Base-by-base conservation (phyloP, 2,888 invertebrate genomes). In the Priocnemis perturbator region DNA sequence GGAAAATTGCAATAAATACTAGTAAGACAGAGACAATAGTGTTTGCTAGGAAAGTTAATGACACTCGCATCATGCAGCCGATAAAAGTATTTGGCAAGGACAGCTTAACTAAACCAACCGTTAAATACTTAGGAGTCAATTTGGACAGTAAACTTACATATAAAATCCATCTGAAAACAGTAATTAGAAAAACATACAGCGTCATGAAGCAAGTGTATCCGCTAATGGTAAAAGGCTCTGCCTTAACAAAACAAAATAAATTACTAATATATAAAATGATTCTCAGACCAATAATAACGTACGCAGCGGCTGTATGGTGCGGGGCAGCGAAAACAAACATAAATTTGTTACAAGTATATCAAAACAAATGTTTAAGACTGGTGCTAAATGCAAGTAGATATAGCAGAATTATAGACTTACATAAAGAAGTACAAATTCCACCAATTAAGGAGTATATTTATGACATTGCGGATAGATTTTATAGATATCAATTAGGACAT, bases 341-440 rank as follows among this genome's bases (percentile, higher is more conserved):
- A 0, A 58, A 52, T 23, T 14, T 44, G 1, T 9, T 67, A 17
- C 67, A 67, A 19, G 26, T 56, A 0, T 50, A 52, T 15, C 67
- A 67, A 52, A 67, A 67, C n/a, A 67, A 67, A 3, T 61, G 57
- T n/a, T 23, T 67, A 0, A 57, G 67, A 45, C 21, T 69, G 19
- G 64, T 71, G n/a, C n/a, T 64, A 15, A 68, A 68, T 21, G 65
- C 37, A 11, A 23, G 59, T n/a, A 71, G 67, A 50, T 69, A 69
- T 23, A 37, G 68, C 0, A 68, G 45, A 59, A 69, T 73, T 3
- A 17, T 3, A 21, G 66, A 69, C 26, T 44, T 71, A 20, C 75
- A 75, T 21, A n/a, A n/a, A n/a, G n/a, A n/a, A n/a, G n/a, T n/a
- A n/a, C n/a, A n/a, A n/a, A n/a, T n/a, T n/a, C n/a, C n/a, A n/a